Evolutionary conservation across 2,888 invertebrate genomes (phyloP).

Genomic region (Chouioia cunea): DNA sequence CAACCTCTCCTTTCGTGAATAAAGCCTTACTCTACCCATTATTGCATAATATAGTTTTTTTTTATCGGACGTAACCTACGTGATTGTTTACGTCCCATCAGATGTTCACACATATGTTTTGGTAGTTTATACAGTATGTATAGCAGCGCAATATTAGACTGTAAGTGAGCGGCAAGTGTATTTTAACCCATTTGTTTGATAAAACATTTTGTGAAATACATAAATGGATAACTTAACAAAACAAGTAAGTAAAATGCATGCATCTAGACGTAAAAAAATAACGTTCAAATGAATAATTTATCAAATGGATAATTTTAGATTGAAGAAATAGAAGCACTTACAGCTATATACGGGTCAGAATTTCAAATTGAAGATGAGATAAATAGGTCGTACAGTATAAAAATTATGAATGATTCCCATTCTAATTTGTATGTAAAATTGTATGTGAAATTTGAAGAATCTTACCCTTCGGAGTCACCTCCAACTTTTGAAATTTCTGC

Average conservation of each 20-base stretch:
- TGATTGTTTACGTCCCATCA: too few relatives aligned
- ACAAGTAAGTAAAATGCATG: constrained; percentile 35
- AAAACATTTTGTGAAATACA: constrained; percentile 72
- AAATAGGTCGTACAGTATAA: constrained; percentile 74
- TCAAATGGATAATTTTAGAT: constrained; percentile 62
- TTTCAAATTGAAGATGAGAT: constrained; percentile 75
- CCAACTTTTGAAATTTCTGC: constrained; percentile 81
- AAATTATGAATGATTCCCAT: constrained; percentile 69
- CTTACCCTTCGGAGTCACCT: constrained; percentile 76
- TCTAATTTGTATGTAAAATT: constrained; percentile 69
- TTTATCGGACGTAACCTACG: too few relatives aligned
- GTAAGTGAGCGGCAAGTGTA: too few relatives aligned
- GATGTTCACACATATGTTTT: too few relatives aligned
- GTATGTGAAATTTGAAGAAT: constrained; percentile 75
- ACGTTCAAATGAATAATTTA: not conserved
- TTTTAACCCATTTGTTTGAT: too few relatives aligned
- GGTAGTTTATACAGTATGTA: too few relatives aligned
- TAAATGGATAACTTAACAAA: constrained; percentile 40
- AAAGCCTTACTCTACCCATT: too few relatives aligned
- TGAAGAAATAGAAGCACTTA: constrained; percentile 81
- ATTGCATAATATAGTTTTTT: too few relatives aligned
- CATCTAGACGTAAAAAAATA: not conserved
- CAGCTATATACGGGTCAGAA: constrained; percentile 80
- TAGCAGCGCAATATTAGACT: too few relatives aligned
- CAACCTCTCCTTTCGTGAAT: too few relatives aligned